phyloP scores from a whole-genome alignment of 2,888 invertebrate species.

The Cryptophagus acutangulus region DNA sequence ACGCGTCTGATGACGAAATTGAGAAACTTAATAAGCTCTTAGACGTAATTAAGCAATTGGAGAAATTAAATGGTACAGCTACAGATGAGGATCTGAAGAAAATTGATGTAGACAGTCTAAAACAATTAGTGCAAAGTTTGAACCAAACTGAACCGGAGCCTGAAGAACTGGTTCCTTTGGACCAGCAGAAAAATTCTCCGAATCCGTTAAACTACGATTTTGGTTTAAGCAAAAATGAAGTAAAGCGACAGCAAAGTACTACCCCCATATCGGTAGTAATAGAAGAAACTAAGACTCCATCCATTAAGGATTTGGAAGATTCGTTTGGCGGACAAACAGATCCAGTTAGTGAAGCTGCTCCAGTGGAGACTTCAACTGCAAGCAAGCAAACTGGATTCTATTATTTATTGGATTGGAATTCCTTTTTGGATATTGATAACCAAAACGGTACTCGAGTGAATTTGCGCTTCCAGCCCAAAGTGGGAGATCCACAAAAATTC shows the following conservation, averaged over 20 bases:
- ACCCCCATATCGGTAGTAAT: slow-evolving; percentile 22
- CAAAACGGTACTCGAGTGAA: slow-evolving; percentile 68
- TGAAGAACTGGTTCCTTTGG: slow-evolving; percentile 34
- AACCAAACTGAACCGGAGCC: too few species aligned
- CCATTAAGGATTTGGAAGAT: slow-evolving; percentile 65
- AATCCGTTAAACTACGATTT: slow-evolving; percentile 45
- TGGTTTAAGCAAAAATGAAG: slow-evolving; percentile 47
- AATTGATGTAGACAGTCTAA: slow-evolving; percentile 42
- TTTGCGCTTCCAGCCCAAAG: slow-evolving; percentile 73
- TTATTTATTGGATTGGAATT: slow-evolving; percentile 82
- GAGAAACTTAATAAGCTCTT: slow-evolving; percentile 49
- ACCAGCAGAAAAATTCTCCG: slow-evolving; percentile 40
- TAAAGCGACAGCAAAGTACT: slow-evolving; percentile 50
- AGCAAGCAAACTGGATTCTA: slow-evolving; percentile 74
- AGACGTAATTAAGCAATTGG: slow-evolving; percentile 48
- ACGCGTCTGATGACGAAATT: slow-evolving; percentile 50
- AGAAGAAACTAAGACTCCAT: slow-evolving; percentile 47
- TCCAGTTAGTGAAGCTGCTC: slow-evolving; percentile 49
- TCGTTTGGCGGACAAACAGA: slow-evolving; percentile 68
- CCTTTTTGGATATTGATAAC: slow-evolving; percentile 76
- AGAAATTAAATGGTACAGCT: slow-evolving; percentile 45
- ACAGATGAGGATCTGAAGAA: slow-evolving; percentile 47
- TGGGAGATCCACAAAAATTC: slow-evolving; percentile 75
- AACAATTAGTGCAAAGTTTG: slow-evolving; percentile 37
- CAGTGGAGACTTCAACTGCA: slow-evolving; percentile 61